Conservation (phyloP, 2,797 vertebrate genomes). For the Eurystomus glaucurus region DNA sequence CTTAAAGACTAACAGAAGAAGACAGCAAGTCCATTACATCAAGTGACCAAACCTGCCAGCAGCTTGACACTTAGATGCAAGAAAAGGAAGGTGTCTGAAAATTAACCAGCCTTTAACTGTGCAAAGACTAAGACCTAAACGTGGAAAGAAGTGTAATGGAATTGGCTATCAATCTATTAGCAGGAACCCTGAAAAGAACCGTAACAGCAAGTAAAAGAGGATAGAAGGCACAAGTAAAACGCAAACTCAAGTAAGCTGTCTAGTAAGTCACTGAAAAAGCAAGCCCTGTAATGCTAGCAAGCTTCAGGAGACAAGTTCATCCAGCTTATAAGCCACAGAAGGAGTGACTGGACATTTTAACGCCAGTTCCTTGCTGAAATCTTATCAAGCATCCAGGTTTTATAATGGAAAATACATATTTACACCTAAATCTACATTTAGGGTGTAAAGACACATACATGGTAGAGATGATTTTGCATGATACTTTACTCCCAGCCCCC, state of each 20-base stretch:
- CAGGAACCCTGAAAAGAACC: neutral
- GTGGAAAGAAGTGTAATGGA: neutral
- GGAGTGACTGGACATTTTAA: neutral
- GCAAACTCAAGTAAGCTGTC: neutral
- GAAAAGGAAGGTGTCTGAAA: neutral
- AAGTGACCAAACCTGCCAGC: neutral
- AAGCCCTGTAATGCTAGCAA: neutral
- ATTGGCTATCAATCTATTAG: constrained; percentile 25
- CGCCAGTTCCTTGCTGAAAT: neutral
- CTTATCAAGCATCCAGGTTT: neutral
- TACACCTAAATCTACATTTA: neutral
- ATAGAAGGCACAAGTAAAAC: neutral
- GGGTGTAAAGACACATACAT: fast-evolving
- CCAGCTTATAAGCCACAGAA: neutral
- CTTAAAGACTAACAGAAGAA: constrained; percentile 46
- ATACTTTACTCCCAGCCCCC: neutral
- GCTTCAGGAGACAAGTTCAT: neutral
- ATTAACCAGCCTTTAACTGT: constrained; percentile 33
- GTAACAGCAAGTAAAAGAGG: neutral
- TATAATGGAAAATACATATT: fast-evolving
- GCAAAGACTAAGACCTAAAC: neutral
- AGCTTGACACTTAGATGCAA: neutral
- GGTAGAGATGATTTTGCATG: neutral
- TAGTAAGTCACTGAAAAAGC: neutral
- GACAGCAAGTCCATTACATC: constrained; percentile 50